Conservation (phyloP, 2,113 vertebrate species). For the Oreochromis tanganicae region DNA sequence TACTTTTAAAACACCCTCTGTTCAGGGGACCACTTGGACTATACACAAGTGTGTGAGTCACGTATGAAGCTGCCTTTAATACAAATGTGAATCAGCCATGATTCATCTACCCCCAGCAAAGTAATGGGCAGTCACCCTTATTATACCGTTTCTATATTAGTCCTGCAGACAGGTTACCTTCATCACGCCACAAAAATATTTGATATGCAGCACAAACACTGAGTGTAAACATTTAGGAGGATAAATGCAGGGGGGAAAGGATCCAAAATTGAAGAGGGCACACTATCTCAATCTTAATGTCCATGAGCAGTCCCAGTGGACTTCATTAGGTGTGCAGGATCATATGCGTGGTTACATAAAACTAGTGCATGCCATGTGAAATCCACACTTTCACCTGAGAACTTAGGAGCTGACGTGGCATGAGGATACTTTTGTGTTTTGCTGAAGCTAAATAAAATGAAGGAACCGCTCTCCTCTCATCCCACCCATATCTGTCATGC, state of each 20-base stretch:
- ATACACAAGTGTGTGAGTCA: slow-evolving; percentile 45
- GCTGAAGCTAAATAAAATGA: background rate
- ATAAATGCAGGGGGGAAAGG: background rate
- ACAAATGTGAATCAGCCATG: slow-evolving; percentile 42
- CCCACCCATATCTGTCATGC: slow-evolving; percentile 24
- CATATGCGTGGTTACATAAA: slow-evolving; percentile 6
- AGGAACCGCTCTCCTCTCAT: slow-evolving; percentile 3
- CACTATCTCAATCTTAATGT: background rate
- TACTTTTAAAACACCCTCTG: background rate
- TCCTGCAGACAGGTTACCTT: slow-evolving; percentile 13
- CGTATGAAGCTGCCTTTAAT: slow-evolving; percentile 15
- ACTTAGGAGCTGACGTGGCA: background rate
- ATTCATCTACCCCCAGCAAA: slow-evolving; percentile 50
- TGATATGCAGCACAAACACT: background rate
- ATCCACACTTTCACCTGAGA: slow-evolving; percentile 1
- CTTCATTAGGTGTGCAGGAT: slow-evolving; percentile 21
- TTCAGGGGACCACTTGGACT: slow-evolving; percentile 31
- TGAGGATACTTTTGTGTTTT: background rate
- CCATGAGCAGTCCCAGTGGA: background rate
- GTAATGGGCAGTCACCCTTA: slow-evolving; percentile 23
- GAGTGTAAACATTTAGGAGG: background rate
- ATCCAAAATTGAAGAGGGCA: background rate
- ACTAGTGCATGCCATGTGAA: background rate
- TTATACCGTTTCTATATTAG: slow-evolving; percentile 20
- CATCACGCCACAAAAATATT: background rate